phyloP scores from a whole-genome alignment of 2,797 vertebrate genomes.

The Scleropages formosus region DNA sequence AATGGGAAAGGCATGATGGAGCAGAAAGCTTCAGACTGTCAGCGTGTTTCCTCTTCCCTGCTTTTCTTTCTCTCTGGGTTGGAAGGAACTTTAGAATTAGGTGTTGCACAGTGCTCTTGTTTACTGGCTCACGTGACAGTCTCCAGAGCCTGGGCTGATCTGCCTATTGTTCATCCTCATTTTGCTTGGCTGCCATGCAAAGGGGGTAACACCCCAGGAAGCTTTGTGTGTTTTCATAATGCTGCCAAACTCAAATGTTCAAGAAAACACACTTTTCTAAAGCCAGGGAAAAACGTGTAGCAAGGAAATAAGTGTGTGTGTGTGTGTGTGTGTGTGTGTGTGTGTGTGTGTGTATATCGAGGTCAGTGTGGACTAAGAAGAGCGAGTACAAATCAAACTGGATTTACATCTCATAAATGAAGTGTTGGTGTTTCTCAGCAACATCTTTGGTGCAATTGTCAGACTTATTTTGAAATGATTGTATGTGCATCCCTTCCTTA shows the following conservation, averaged over 20 bases:
- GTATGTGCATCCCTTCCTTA: not conserved
- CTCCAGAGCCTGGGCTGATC: conserved; percentile 41
- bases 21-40: not conserved
- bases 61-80: no score
- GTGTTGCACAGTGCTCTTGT: conserved; percentile 62
- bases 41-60: not conserved
- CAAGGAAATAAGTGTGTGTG: no score
- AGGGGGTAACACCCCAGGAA: conserved; percentile 61
- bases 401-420: no score
- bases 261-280: not conserved
- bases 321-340: no score
- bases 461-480: not conserved
- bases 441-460: no score
- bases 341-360: no score
- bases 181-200: conserved; percentile 47
- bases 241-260: not conserved
- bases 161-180: conserved; percentile 56
- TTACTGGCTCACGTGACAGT: conserved; percentile 41
- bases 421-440: no score
- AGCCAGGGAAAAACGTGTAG: not conserved
- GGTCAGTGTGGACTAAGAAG: no score
- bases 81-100: conserved; percentile 37
- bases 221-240: conserved; percentile 51
- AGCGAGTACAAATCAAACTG: no score
- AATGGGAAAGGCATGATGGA: not conserved